These are phyloP conservation scores for Pachyseris speciosa DNA, from an alignment of 64 coral and sea anemone species.

Conservation along the genomic window DNA sequence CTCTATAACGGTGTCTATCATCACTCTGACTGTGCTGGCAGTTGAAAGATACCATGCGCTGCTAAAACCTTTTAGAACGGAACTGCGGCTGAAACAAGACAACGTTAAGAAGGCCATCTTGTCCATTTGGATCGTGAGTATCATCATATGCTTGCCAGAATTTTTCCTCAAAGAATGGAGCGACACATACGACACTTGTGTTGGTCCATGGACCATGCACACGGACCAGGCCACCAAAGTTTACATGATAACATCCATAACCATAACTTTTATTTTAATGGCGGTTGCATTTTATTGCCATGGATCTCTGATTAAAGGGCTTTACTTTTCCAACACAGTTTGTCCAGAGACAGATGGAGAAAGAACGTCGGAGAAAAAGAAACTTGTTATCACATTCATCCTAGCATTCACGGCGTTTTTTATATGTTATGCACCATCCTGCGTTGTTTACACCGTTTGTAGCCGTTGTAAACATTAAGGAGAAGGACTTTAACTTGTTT, in stretches of 20 bases:
- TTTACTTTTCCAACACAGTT: slow-evolving; percentile 44
- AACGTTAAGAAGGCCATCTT: background rate
- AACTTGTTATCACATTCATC: background rate
- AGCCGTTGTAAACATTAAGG: background rate
- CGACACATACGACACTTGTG: background rate
- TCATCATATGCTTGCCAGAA: background rate
- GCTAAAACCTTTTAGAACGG: background rate
- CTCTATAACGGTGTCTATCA: background rate
- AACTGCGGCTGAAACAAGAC: background rate
- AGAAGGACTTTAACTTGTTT: background rate
- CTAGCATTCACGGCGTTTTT: background rate
- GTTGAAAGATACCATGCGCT: background rate
- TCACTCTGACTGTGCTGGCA: background rate
- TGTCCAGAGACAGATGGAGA: background rate
- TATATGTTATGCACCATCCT: background rate
- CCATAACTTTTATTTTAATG: background rate
- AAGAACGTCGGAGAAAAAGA: slow-evolving; percentile 14
- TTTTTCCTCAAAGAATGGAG: background rate
- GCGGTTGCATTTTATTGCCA: background rate
- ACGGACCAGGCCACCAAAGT: background rate
- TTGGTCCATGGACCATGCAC: background rate
- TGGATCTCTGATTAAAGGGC: background rate
- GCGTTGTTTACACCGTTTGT: background rate
- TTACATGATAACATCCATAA: background rate
- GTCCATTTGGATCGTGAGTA: background rate